These are phyloP conservation scores for Phyllotis vaccarum DNA, from an alignment of 2,797 vertebrate species.

Conservation along the genomic window DNA sequence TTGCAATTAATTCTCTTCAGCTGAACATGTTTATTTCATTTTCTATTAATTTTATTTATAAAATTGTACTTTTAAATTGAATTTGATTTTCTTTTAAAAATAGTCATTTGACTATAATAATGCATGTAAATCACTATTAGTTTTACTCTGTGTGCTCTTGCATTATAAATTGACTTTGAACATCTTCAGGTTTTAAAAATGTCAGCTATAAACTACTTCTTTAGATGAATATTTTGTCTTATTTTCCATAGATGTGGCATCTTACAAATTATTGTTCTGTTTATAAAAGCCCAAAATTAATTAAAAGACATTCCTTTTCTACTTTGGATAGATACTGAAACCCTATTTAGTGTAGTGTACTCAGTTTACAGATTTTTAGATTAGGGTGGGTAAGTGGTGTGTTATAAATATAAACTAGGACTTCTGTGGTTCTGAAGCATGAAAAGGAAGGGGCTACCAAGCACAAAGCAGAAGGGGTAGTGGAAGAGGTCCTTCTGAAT, in stretches of 20 bases:
- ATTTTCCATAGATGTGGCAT: too few relatives aligned
- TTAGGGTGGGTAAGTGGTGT: neutral
- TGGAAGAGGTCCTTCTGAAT: neutral
- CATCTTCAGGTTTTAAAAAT: too few relatives aligned
- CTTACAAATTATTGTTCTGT: neutral
- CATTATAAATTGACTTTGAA: neutral
- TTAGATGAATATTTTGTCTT: neutral
- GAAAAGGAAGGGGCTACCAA: neutral
- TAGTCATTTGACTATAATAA: neutral
- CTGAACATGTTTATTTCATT: neutral
- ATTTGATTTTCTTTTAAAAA: neutral
- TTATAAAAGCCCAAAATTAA: neutral
- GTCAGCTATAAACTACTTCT: neutral
- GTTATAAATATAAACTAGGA: neutral
- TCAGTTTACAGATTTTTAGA: neutral
- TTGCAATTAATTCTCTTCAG: neutral
- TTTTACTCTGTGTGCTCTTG: too few relatives aligned
- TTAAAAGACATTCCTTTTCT: neutral
- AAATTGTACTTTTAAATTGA: neutral
- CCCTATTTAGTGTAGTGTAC: neutral
- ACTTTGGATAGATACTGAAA: neutral
- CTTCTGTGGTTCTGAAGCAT: neutral
- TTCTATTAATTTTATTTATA: neutral
- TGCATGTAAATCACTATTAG: rapidly evolving
- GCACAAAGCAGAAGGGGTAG: too few relatives aligned